Percentiles rank a stretch among this genome's conserved stretches.
phyloP scores from a whole-genome alignment of 2,888 invertebrate genomes.

The Phytoseiulus persimilis region DNA sequence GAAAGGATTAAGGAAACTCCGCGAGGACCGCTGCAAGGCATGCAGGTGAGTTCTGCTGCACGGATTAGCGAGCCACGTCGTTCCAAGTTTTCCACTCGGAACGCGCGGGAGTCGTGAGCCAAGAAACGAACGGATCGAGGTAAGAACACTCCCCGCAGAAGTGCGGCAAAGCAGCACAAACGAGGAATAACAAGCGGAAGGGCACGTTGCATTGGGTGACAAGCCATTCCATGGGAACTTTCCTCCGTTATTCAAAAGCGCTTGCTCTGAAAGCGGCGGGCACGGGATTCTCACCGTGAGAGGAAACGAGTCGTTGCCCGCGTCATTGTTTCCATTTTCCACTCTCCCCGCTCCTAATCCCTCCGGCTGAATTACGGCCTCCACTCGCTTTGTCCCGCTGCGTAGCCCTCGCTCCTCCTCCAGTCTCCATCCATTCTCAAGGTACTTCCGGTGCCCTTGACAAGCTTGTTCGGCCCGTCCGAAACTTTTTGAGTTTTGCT shows the following conservation, averaged over 20 bases:
- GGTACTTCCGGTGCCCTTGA: neutral
- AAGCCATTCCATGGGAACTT: neutral
- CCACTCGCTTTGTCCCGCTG: neutral
- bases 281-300: neutral
- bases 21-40: constrained; percentile 32
- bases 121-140: neutral
- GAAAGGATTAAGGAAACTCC: constrained; percentile 17
- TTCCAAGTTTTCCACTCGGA: neutral
- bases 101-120: neutral
- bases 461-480: neutral
- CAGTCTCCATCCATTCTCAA: neutral
- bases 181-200: neutral
- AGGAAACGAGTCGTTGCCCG: neutral
- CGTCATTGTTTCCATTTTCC: neutral
- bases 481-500: neutral
- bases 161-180: neutral
- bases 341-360: neutral
- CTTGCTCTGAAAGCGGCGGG: neutral
- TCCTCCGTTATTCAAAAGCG: neutral
- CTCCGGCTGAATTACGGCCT: neutral
- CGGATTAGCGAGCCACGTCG: neutral
- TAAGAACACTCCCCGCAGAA: neutral
- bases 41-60: constrained; percentile 13
- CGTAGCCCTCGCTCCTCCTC: neutral
- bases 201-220: neutral